Evolutionary conservation across 2,797 vertebrate species (phyloP).

Genomic region (Micrastur ruficollis): DNA sequence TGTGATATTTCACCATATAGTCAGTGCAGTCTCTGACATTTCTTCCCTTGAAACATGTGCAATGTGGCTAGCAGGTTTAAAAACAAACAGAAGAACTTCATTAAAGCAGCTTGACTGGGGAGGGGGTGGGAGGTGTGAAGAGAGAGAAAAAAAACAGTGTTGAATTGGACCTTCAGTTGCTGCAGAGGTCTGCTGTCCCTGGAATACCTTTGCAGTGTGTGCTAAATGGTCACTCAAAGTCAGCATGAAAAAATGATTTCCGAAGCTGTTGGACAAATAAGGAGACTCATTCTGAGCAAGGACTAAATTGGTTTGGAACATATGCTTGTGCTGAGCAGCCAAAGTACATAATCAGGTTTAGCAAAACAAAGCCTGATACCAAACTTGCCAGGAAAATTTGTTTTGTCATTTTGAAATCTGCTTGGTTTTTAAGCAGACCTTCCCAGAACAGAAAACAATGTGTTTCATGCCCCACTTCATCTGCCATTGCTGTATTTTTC

Average conservation of each 20-base stretch:
- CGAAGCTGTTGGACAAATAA: conserved; percentile 73
- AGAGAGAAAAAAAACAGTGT: background rate
- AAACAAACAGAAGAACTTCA: background rate
- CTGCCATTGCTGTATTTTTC: conserved; percentile 48
- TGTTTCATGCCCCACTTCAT: conserved; percentile 39
- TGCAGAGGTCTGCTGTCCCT: conserved; percentile 32
- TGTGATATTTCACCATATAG: background rate
- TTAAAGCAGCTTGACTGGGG: background rate
- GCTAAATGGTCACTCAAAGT: conserved; percentile 30
- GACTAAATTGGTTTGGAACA: conserved; percentile 67
- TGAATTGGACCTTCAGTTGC: conserved; percentile 5
- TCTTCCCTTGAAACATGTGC: background rate
- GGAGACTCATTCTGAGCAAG: conserved; percentile 58
- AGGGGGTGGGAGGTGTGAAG: too few species aligned
- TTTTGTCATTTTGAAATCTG: conserved; percentile 69
- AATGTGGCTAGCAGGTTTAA: background rate
- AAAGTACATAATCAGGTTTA: conserved; percentile 73
- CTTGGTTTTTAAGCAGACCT: conserved; percentile 56
- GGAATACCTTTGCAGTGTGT: conserved; percentile 48
- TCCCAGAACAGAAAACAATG: conserved; percentile 60
- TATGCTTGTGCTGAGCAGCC: conserved; percentile 66
- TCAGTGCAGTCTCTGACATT: background rate
- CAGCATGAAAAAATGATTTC: conserved; percentile 60
- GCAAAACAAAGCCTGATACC: conserved; percentile 71
- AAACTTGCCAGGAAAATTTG: conserved; percentile 66